A percentile compares a stretch with the other conserved stretches of the same genome.
Evolutionary conservation across 2,113 vertebrate genomes (phyloP).

Genomic region (Mesocricetus auratus): DNA sequence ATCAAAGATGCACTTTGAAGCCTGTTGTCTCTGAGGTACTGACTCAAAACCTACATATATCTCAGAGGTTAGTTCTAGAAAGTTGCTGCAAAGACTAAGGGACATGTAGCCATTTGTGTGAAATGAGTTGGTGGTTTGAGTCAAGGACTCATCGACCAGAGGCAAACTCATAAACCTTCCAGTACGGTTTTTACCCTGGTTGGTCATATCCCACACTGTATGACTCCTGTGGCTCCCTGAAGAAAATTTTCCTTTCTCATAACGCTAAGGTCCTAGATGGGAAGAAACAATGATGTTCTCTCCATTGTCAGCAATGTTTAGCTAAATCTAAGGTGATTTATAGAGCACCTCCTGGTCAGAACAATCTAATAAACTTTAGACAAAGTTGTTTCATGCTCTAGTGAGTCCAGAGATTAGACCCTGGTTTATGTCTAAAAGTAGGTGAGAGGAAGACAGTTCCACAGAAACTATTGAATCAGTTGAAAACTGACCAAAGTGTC

Average conservation of each 20-base stretch:
- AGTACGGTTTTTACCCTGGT: constrained; percentile 8
- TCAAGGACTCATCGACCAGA: constrained; percentile 51
- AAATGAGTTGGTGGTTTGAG: constrained; percentile 68
- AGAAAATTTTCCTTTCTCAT: constrained; percentile 14
- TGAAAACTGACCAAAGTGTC: background rate
- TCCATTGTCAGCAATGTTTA: constrained; percentile 37
- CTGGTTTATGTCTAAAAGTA: background rate
- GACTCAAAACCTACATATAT: constrained; percentile 62
- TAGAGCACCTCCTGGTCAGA: background rate
- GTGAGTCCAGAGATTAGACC: background rate
- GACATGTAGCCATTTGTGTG: constrained; percentile 24
- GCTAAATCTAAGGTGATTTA: constrained; percentile 24
- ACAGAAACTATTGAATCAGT: background rate
- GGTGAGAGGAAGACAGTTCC: background rate
- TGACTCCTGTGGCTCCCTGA: constrained; percentile 29
- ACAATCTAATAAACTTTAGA: constrained; percentile 30
- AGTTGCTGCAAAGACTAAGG: constrained; percentile 34
- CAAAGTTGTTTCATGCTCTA: background rate
- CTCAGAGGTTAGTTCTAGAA: constrained; percentile 34
- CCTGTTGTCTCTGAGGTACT: constrained; percentile 39
- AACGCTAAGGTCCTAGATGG: background rate
- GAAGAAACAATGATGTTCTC: constrained; percentile 56
- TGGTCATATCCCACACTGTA: constrained; percentile 1
- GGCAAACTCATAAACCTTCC: constrained; percentile 24
- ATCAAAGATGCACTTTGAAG: constrained; percentile 65